A percentile compares a stretch with the other conserved stretches of the same genome.
Evolutionary conservation across 1,140 invertebrate species (phyloP).

Genomic region (Trypoxylus dichotomus): DNA sequence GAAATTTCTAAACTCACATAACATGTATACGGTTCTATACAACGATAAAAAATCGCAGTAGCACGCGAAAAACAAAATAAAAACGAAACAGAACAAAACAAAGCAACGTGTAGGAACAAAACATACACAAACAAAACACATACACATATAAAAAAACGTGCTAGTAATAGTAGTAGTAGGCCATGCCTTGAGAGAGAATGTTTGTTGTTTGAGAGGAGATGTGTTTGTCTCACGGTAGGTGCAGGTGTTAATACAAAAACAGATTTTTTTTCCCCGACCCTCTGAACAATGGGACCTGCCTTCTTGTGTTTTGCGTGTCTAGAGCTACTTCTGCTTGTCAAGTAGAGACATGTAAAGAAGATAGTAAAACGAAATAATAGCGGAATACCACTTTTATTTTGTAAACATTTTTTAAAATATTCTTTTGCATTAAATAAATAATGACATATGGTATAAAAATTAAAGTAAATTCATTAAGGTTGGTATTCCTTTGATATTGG

Average conservation of each 20-base stretch:
- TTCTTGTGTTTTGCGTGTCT: slow-evolving; percentile 4
- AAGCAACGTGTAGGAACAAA: too few relatives aligned
- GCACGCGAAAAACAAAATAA: neutral
- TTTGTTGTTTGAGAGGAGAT: neutral
- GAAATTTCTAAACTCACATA: neutral
- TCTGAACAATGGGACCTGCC: slow-evolving; percentile 2
- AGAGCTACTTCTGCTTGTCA: neutral
- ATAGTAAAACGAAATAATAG: too few relatives aligned
- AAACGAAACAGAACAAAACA: neutral
- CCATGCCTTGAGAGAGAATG: neutral
- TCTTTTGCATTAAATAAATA: too few relatives aligned
- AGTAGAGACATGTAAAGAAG: too few relatives aligned
- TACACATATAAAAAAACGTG: neutral
- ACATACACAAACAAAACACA: slow-evolving; percentile 23
- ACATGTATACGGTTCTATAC: neutral
- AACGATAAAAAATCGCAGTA: neutral
- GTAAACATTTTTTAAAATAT: too few relatives aligned
- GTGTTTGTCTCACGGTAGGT: neutral
- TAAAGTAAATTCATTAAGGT: too few relatives aligned
- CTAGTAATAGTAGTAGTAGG: neutral
- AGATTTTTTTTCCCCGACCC: neutral
- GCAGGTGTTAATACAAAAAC: slow-evolving; percentile 18
- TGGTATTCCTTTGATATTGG: too few relatives aligned
- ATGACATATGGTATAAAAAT: too few relatives aligned
- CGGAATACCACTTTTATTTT: too few relatives aligned